Conservation (phyloP, 2,113 vertebrate species). For the Tetraodon nigroviridis region DNA sequence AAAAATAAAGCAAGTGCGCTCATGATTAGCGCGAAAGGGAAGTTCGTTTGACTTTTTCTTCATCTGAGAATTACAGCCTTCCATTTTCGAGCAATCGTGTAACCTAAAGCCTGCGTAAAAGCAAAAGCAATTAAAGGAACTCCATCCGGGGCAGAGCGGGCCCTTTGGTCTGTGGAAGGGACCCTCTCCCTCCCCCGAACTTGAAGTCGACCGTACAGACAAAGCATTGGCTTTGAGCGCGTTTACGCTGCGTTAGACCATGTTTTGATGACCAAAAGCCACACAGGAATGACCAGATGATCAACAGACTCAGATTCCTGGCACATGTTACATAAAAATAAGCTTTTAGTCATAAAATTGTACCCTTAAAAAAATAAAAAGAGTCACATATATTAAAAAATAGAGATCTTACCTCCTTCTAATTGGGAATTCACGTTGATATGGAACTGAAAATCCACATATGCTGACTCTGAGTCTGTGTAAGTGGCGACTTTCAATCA, state of each 20-base stretch:
- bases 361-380: too few relatives aligned
- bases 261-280: slow-evolving; percentile 33
- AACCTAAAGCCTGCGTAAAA: slow-evolving; percentile 49
- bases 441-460: slow-evolving; percentile 38
- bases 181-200: slow-evolving; percentile 72
- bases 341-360: too few relatives aligned
- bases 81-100: slow-evolving; percentile 34
- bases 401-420: slow-evolving; percentile 55
- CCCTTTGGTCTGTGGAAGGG: slow-evolving; percentile 49
- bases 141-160: slow-evolving; percentile 64
- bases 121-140: slow-evolving; percentile 59
- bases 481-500: slow-evolving; percentile 77
- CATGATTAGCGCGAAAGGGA: slow-evolving; percentile 9
- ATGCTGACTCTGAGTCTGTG: slow-evolving; percentile 69
- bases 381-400: not conserved
- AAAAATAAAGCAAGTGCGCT: not conserved
- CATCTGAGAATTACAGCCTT: slow-evolving; percentile 1
- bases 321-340: not conserved
- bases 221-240: slow-evolving; percentile 68
- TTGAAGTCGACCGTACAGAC: slow-evolving; percentile 76
- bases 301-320: slow-evolving; percentile 2
- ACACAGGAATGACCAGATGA: not conserved
- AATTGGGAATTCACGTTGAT: not conserved
- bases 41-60: slow-evolving; percentile 27
- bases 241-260: slow-evolving; percentile 42